A percentile compares a stretch with the other conserved stretches of the same genome.
Conservation (phyloP, 1,140 invertebrate genomes). For the Musca domestica region DNA sequence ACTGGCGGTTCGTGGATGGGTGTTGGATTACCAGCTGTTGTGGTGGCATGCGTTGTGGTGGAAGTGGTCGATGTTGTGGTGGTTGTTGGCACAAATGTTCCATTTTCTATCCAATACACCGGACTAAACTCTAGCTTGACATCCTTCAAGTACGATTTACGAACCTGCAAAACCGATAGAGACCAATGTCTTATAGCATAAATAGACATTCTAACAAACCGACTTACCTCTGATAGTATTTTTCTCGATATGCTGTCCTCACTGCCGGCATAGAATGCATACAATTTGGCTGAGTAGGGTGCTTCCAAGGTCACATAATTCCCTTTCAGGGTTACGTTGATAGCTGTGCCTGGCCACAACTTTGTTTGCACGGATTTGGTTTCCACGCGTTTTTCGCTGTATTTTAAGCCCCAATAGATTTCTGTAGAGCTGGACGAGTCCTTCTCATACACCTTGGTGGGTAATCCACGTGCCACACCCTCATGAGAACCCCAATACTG, state of each 20-base stretch:
- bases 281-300: constrained; percentile 69
- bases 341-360: constrained; percentile 68
- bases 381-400: constrained; percentile 60
- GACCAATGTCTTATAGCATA: not conserved
- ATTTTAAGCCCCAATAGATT: constrained; percentile 68
- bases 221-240: constrained; percentile 42
- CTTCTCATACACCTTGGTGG: constrained; percentile 64
- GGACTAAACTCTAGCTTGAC: constrained; percentile 67
- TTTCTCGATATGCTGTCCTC: constrained; percentile 48
- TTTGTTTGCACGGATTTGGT: constrained; percentile 47
- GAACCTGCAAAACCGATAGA: constrained; percentile 34
- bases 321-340: constrained; percentile 72
- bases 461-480: constrained; percentile 70
- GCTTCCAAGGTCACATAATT: constrained; percentile 70
- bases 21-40: constrained; percentile 51
- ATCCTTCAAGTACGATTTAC: constrained; percentile 66
- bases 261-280: constrained; percentile 67
- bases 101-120: constrained; percentile 72
- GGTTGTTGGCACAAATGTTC: constrained; percentile 73
- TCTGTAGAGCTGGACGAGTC: constrained; percentile 59
- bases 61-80: constrained; percentile 69
- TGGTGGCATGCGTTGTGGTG: constrained; percentile 59
- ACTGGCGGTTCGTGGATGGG: constrained; percentile 53
- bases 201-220: not conserved
- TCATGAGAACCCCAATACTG: constrained; percentile 76